Evolutionary conservation across 2,888 invertebrate species (phyloP), one percentile per base, ranked within the genome.

Genomic region (Drosophila infuscata): DNA sequence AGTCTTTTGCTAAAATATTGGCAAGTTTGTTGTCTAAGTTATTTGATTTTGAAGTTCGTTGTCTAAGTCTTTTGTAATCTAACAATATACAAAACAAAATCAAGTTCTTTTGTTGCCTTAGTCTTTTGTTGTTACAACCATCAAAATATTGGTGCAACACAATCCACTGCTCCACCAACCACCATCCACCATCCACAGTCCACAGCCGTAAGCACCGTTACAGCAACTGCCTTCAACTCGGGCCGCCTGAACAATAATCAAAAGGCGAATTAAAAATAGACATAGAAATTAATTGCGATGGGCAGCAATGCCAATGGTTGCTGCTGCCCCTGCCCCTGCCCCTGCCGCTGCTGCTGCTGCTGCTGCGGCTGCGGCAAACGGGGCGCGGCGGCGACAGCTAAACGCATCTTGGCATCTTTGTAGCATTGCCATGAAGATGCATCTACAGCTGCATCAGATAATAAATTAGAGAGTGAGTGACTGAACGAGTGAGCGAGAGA

Each of bases 201-300:
- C 46, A 51, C 30, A 48, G 36, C 48, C 52, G 38, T 36, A 64
- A 68, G 60, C 61, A 66, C 81, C 77, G 77, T 77, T 72, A 71
- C 48, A 7, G 54, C 43, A 38, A 46, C 46, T 30, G 65, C 35
- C 67, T 52, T 46, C 51, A 30, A 62, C 7, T 33, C 12, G 30
- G 25, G 53, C 66, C 51, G 64, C 38, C 33, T 32, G 56, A 59
- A 67, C 80, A 85, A 81, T 78, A 82, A 78, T 78, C 76, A 80
- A 75, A 73, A 79, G 68, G 75, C 71, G 81, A 72, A 76, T 84
- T 84, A 81, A 82, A 79, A 82, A 84, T 79, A 87, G 85, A 82
- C 76, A 85, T 79, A 79, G 81, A 82, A 80, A 85, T 85, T 87
- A 84, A 85, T 84, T 87, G 88, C 82, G 65, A 63, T 72, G 76